Conservation (phyloP, 1,140 invertebrate species). For the Drosophila nigrodunni region DNA sequence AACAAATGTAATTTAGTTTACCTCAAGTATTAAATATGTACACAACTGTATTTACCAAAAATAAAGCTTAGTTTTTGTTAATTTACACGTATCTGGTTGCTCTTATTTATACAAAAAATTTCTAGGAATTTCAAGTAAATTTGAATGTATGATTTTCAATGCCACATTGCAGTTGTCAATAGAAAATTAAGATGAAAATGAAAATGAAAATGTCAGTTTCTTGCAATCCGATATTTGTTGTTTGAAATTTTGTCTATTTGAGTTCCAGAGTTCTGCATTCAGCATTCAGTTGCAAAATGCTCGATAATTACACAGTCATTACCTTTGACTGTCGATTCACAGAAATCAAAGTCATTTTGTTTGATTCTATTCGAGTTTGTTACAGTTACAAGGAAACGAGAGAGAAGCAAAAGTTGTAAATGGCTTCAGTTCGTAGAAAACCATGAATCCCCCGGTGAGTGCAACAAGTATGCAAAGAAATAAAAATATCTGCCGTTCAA, state of each 20-base stretch:
- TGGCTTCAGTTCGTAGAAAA: neutral
- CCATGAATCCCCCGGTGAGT: neutral
- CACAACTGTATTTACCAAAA: neutral
- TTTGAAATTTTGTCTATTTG: too few relatives aligned
- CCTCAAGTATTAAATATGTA: slow-evolving; percentile 2
- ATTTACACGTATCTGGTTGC: slow-evolving; percentile 2
- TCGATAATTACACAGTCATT: too few relatives aligned
- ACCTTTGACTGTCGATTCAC: too few relatives aligned
- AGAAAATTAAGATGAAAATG: too few relatives aligned
- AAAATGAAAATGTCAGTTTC: too few relatives aligned
- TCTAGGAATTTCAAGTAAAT: neutral
- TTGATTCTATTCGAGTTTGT: too few relatives aligned
- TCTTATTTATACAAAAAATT: neutral
- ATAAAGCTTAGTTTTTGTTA: neutral
- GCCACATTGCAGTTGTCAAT: too few relatives aligned
- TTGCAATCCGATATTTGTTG: too few relatives aligned
- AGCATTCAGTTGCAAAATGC: too few relatives aligned
- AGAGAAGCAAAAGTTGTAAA: neutral
- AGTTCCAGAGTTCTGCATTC: too few relatives aligned
- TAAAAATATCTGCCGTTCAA: neutral
- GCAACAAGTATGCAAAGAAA: neutral
- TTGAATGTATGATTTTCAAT: neutral
- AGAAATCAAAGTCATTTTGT: too few relatives aligned
- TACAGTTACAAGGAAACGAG: neutral
- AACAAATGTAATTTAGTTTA: slow-evolving; percentile 10